Evolutionary conservation across 1,140 invertebrate genomes (phyloP).

Genomic region (Lepidurus couesii): DNA sequence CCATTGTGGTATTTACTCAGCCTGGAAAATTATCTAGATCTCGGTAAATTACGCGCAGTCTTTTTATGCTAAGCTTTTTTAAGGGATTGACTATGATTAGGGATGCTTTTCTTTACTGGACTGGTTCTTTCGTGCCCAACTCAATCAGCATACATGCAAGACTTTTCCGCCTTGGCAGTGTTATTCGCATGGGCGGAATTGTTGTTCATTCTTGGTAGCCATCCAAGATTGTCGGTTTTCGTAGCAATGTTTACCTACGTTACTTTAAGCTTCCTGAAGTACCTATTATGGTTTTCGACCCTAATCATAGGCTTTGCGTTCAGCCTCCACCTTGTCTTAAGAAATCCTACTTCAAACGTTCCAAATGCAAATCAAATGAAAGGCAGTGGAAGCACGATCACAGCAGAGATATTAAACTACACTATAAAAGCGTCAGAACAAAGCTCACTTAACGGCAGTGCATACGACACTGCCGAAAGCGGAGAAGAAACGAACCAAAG

Average conservation of each 20-base stretch:
- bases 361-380: neutral
- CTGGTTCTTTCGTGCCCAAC: constrained; percentile 50
- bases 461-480: neutral
- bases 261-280: constrained; percentile 68
- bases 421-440: too few species aligned
- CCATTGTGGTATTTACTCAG: neutral
- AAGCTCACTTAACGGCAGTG: too few species aligned
- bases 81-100: constrained; percentile 39
- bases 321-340: constrained; percentile 62
- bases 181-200: constrained; percentile 66
- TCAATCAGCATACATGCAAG: constrained; percentile 51
- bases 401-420: too few species aligned
- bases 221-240: constrained; percentile 62
- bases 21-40: neutral
- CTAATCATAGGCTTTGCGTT: constrained; percentile 71
- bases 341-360: neutral
- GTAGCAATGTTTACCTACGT: constrained; percentile 72
- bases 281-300: constrained; percentile 68
- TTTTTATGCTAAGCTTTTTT: too few species aligned
- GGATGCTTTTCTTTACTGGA: constrained; percentile 55
- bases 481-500: constrained; percentile 40
- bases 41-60: neutral
- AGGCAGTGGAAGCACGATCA: neutral
- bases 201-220: constrained; percentile 68
- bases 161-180: constrained; percentile 57